Percentiles rank a stretch among this genome's conserved stretches.
phyloP scores from a whole-genome alignment of 2,113 vertebrate species.

The Cichladusa arquata region DNA sequence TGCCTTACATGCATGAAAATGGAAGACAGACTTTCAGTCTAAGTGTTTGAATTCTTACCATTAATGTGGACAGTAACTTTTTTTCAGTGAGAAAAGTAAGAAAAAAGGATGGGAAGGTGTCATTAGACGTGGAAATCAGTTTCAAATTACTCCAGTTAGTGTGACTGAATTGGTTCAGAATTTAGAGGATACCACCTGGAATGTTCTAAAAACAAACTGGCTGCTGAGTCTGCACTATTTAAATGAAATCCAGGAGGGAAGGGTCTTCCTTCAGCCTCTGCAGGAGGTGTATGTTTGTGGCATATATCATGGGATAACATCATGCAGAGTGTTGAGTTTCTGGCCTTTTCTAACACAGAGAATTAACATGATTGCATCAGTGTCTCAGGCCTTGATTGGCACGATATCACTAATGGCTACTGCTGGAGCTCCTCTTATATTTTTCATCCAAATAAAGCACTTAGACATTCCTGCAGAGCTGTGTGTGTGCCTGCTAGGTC shows the following conservation, averaged over 20 bases:
- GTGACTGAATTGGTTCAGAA: not conserved
- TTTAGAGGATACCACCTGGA: not conserved
- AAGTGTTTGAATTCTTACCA: not conserved
- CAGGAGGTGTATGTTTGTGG: not conserved
- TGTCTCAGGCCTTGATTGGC: not conserved
- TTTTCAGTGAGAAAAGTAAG: not conserved
- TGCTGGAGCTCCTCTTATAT: not conserved
- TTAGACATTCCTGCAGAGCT: not conserved
- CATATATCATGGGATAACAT: not conserved
- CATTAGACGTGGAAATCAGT: not conserved
- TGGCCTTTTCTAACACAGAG: not conserved
- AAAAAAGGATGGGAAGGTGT: not conserved
- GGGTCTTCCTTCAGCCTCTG: not conserved
- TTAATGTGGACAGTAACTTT: not conserved
- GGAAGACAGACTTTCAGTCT: not conserved
- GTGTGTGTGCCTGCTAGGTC: not conserved
- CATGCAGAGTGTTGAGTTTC: not conserved
- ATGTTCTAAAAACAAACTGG: not conserved
- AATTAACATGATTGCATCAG: not conserved
- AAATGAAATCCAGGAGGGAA: not conserved
- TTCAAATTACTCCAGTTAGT: not conserved
- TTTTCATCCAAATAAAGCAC: not conserved
- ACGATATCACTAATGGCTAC: not conserved
- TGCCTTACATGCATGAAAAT: not conserved
- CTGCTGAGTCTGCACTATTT: not conserved